A percentile compares a stretch with the other conserved stretches of the same genome.
phyloP scores from a whole-genome alignment of 2,113 vertebrate genomes.

The Conger conger region DNA sequence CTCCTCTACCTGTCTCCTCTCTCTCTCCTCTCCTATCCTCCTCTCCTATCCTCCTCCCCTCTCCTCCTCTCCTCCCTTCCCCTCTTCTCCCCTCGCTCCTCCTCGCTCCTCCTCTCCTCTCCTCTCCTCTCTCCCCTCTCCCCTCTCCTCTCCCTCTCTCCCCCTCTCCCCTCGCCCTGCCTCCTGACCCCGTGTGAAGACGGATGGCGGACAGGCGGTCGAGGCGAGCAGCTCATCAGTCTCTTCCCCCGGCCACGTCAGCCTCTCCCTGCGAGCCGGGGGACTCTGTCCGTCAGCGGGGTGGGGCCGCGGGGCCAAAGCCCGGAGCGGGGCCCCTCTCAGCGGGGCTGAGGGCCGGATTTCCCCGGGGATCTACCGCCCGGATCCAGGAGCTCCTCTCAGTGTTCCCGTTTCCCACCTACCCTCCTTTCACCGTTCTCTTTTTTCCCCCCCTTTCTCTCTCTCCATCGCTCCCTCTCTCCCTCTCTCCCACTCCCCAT shows the following conservation, averaged over 20 bases:
- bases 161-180: slow-evolving; percentile 38
- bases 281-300: slow-evolving; percentile 61
- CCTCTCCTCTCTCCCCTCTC: slow-evolving; percentile 5
- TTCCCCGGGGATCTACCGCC: neutral
- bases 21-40: slow-evolving; percentile 39
- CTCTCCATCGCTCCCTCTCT: no score
- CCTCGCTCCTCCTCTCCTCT: neutral
- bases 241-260: slow-evolving; percentile 60
- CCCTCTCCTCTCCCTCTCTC: slow-evolving; percentile 22
- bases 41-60: neutral
- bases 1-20: slow-evolving; percentile 27
- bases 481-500: no score
- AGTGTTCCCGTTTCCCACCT: neutral
- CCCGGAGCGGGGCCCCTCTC: slow-evolving; percentile 47
- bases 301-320: slow-evolving; percentile 48
- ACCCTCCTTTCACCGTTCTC: neutral
- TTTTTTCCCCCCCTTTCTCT: neutral
- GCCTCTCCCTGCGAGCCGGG: slow-evolving; percentile 63
- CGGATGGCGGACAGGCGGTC: slow-evolving; percentile 60
- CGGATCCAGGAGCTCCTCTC: neutral
- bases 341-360: slow-evolving; percentile 50
- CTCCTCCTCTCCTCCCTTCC: neutral
- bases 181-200: slow-evolving; percentile 69
- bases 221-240: slow-evolving; percentile 59
- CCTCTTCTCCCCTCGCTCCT: neutral